phyloP scores from a whole-genome alignment of 2,797 vertebrate species.

The Allochrocebus solatus region DNA sequence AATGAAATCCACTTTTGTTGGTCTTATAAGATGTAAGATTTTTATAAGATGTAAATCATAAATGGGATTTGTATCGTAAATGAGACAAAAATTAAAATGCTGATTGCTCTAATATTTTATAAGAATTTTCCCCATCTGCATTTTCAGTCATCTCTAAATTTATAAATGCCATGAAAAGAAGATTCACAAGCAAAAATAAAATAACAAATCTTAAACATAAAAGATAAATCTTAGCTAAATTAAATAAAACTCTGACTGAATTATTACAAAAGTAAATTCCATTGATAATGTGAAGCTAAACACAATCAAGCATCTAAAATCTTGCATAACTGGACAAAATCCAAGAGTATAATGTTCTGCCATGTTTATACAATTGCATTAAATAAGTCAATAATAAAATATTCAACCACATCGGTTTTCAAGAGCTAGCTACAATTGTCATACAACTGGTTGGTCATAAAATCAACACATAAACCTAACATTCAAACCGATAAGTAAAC shows the following conservation, averaged over 20 bases:
- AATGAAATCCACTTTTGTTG: neutral
- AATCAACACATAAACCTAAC: neutral
- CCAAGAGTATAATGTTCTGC: neutral
- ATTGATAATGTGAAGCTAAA: neutral
- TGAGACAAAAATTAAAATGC: neutral
- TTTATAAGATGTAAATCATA: neutral
- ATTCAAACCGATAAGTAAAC: constrained; percentile 8
- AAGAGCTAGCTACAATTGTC: neutral
- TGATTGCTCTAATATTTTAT: neutral
- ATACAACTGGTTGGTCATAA: neutral
- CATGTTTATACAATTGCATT: neutral
- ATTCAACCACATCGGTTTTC: neutral
- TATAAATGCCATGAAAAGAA: neutral
- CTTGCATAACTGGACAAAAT: neutral
- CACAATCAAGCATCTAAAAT: neutral
- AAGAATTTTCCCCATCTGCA: neutral
- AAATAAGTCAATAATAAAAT: neutral
- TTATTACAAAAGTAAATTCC: neutral
- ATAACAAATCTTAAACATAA: neutral
- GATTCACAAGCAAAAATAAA: neutral
- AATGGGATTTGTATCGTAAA: neutral
- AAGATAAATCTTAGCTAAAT: neutral
- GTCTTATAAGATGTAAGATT: neutral
- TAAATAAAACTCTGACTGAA: neutral
- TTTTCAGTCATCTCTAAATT: neutral